Evolutionary conservation across 2,797 vertebrate genomes (phyloP).

Genomic region (Lithobates sylvaticus): DNA sequence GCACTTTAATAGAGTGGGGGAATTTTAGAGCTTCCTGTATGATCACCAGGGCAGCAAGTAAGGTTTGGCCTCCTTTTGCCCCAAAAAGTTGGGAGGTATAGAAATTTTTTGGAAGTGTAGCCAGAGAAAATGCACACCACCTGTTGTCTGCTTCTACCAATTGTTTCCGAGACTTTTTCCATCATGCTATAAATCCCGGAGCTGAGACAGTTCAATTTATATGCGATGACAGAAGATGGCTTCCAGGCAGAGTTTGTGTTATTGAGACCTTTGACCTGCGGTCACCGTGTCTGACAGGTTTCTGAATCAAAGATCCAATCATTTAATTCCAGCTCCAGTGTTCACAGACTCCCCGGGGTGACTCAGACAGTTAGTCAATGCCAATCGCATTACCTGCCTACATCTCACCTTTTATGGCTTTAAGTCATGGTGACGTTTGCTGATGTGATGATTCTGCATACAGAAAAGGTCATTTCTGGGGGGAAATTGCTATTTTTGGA

Average conservation of each 20-base stretch:
- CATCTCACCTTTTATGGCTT: not conserved
- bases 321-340: slow-evolving; percentile 23
- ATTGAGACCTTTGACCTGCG: slow-evolving; percentile 22
- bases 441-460: not conserved
- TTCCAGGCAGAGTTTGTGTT: slow-evolving; percentile 36
- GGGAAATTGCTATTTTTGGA: not conserved
- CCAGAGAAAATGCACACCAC: not conserved
- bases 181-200: not conserved
- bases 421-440: slow-evolving; percentile 13
- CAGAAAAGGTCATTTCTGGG: slow-evolving; percentile 23
- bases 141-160: not conserved
- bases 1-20: too few species aligned
- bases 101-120: not conserved
- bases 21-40: too few species aligned
- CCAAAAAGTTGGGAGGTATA: not conserved
- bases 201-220: not conserved
- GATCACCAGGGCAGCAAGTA: not conserved
- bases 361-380: slow-evolving; percentile 50
- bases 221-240: slow-evolving; percentile 4
- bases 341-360: not conserved
- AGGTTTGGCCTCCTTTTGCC: not conserved
- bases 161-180: not conserved
- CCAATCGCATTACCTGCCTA: slow-evolving; percentile 35
- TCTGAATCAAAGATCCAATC: slow-evolving; percentile 14
- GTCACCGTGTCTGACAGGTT: slow-evolving; percentile 27